Evolutionary conservation across 2,888 invertebrate genomes (phyloP), one percentile per base, ranked within the genome.

Genomic region (Entomobrya multifasciata): DNA sequence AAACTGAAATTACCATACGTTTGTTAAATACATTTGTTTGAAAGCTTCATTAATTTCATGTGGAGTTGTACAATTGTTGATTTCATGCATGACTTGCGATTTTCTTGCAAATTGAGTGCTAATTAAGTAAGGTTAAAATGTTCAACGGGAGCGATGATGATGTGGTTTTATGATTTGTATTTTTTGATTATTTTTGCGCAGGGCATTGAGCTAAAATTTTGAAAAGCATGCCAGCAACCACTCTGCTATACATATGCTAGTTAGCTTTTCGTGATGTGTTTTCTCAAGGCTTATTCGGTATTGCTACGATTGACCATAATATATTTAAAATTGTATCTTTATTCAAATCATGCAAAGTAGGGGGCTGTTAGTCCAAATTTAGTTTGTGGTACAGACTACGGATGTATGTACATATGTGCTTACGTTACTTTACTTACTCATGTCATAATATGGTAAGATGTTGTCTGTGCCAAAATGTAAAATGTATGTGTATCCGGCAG

Each of bases 41-140:
- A 55, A 20, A n/a, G 52, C 15, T 55, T 17, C 1, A 3, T 55
- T 55, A 15, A 55, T 17, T 55, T n/a, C 52, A 17, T 55, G 17
- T 20, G n/a, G n/a, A n/a, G n/a, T n/a, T n/a, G n/a, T n/a, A n/a
- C n/a, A n/a, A n/a, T n/a, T n/a, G n/a, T n/a, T n/a, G n/a, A n/a
- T n/a, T n/a, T n/a, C n/a, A n/a, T 10, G 10, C 25, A 60, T 60
- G 25, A 25, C 25, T 13, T 20, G 13, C 25, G 25, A 25, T 25
- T 22, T 27, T 15, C 1, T 6, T n/a, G 15, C 22, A 25, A 60
- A 25, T 60, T 25, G 15, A 13, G 25, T 20, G 22, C 25, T 25
- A 60, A 60, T 60, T 60, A 60, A 27, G 11, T 25, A 25, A 60
- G 60, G 60, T 60, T 22, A 25, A 60, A 25, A 17, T 60, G 20